phyloP scores from a whole-genome alignment of 2,113 vertebrate genomes.

The Cottus gobio region DNA sequence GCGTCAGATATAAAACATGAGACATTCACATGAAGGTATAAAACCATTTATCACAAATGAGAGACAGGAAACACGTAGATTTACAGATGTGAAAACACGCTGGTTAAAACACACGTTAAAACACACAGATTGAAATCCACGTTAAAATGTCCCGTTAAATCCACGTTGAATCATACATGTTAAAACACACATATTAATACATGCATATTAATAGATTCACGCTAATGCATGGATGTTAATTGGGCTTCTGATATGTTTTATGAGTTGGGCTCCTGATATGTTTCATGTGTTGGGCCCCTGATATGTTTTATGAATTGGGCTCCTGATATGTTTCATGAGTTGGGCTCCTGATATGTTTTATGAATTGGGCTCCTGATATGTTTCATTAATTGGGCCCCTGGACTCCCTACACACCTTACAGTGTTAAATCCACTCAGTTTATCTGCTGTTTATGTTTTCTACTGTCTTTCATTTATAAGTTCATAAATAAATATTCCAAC shows the following conservation, averaged over 20 bases:
- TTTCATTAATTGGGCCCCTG: not conserved
- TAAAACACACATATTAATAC: too few species aligned
- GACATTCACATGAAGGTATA: conserved; percentile 34
- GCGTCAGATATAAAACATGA: conserved; percentile 48
- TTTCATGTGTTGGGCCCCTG: not conserved
- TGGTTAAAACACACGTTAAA: not conserved
- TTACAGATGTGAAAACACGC: not conserved
- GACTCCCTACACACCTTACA: not conserved
- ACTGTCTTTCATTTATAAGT: not conserved
- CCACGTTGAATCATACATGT: too few species aligned
- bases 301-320: not conserved
- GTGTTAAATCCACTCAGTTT: not conserved
- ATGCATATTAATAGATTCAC: too few species aligned
- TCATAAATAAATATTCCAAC: not conserved
- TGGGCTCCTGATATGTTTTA: too few species aligned
- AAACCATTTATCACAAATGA: not conserved
- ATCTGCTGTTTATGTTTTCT: not conserved
- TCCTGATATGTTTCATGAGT: not conserved
- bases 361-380: not conserved
- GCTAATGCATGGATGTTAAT: not conserved
- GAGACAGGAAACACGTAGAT: not conserved
- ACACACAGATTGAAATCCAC: not conserved
- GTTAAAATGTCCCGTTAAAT: too few species aligned
- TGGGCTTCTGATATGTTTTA: too few species aligned
- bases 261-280: not conserved